A percentile compares a stretch with the other conserved stretches of the same genome.
phyloP scores from a whole-genome alignment of 64 coral and sea anemone species.

The Montipora sp. region DNA sequence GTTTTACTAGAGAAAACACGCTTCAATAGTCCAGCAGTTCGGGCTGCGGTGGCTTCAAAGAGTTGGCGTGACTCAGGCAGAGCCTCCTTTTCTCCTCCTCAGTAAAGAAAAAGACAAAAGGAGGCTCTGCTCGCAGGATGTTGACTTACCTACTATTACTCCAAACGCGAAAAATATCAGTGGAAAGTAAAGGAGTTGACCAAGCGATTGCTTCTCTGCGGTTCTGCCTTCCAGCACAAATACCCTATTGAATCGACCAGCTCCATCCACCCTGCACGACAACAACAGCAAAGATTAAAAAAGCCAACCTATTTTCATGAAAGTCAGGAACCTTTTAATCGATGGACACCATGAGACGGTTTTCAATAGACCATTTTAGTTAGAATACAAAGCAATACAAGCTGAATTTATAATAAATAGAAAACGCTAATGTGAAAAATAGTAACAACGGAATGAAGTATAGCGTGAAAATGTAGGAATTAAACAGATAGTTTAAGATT shows the following conservation, averaged over 20 bases:
- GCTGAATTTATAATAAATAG: too few relatives aligned
- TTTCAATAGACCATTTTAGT: background rate
- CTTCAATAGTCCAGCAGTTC: too few relatives aligned
- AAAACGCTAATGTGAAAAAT: too few relatives aligned
- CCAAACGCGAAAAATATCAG: slow-evolving; percentile 76
- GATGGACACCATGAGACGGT: background rate
- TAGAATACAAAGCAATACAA: too few relatives aligned
- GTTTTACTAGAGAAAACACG: too few relatives aligned
- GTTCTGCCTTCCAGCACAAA: slow-evolving; percentile 76
- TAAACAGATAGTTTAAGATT: too few relatives aligned
- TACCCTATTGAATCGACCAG: slow-evolving; percentile 63
- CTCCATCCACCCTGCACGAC: slow-evolving; percentile 23
- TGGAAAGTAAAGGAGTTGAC: slow-evolving; percentile 76
- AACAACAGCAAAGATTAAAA: background rate
- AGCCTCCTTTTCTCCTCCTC: too few relatives aligned
- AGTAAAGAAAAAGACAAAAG: background rate
- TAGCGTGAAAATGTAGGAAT: too few relatives aligned
- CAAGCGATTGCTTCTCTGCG: slow-evolving; percentile 56
- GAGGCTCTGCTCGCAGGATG: too few relatives aligned
- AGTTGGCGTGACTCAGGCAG: too few relatives aligned
- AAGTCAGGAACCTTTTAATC: background rate
- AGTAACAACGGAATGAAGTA: too few relatives aligned
- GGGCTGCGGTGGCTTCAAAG: too few relatives aligned
- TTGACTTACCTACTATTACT: slow-evolving; percentile 63
- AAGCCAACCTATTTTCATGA: background rate